Evolutionary conservation across 2,888 invertebrate genomes (phyloP), one percentile per base, ranked within the genome.

Genomic region (Chloromyia formosa): DNA sequence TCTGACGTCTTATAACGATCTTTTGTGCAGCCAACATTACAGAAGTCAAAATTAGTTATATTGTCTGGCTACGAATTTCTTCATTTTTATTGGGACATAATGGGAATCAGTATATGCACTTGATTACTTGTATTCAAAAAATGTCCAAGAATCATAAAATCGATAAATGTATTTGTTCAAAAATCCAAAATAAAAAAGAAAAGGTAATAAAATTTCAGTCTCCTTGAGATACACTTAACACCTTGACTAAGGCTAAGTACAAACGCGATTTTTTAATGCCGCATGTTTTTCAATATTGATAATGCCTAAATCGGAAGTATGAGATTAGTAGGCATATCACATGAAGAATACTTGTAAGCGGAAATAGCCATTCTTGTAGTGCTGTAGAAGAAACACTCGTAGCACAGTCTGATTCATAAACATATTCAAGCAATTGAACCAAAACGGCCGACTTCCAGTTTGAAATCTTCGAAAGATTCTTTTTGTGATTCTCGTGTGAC

Each of bases 351-450:
- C 71, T 35, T 71, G 71, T 71, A 71, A 71, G 40, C 71, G 71
- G 71, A 71, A 71, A 71, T 71, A 71, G 56, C 56, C 71, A 71
- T 71, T 71, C 71, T 71, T 71, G 71, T 71, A 9, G 58, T 22
- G 49, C 23, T 66, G n/a, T 23, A 4, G 9, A 35, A 58, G 27
- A 27, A 54, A 27, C 22, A 35, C 27, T 35, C 27, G 3, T 4
- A 35, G 27, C 53, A 54, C 53, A 23, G n/a, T 56, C 27, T 71
- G 71, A 71, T 9, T 71, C 71, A 69, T 40, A 60, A 61, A n/a
- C n/a, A n/a, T n/a, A n/a, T 49, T 35, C 27, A 10, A 53, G 42
- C 56, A 18, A 40, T 40, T 53, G 16, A 71, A n/a, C 56, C 69
- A 71, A 16, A 71, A 35, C 56, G 49, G 10, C 45, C 45, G 45